These are phyloP conservation scores for Cyanoderma ruficeps DNA, from an alignment of 2,113 vertebrate genomes.

Conservation along the genomic window DNA sequence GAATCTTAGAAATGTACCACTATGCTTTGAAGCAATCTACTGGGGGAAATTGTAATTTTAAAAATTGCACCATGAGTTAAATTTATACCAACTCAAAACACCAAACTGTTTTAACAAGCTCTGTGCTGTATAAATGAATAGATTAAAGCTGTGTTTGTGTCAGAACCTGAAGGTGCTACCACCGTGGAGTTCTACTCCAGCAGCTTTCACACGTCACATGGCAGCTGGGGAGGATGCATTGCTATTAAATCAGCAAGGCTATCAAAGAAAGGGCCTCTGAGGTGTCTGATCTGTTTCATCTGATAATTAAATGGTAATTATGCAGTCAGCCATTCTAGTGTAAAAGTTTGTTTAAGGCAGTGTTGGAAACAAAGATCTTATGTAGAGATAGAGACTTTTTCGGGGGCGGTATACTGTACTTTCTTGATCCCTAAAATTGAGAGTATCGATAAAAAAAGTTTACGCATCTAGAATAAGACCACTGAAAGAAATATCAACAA, in stretches of 20 bases:
- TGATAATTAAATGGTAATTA: conserved; percentile 44
- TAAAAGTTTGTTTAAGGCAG: background rate
- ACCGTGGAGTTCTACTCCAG: conserved; percentile 37
- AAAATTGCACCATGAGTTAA: conserved; percentile 34
- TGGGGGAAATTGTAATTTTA: conserved; percentile 1
- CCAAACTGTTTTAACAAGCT: conserved; percentile 18
- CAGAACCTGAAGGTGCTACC: conserved; percentile 38
- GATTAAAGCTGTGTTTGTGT: conserved; percentile 50
- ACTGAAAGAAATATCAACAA: background rate
- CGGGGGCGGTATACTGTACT: background rate
- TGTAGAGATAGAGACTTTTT: background rate
- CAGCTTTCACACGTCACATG: background rate
- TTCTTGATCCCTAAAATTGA: background rate
- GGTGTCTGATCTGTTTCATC: conserved; percentile 2
- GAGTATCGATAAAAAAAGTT: background rate
- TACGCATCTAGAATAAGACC: background rate
- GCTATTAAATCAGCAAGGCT: conserved; percentile 2
- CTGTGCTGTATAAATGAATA: conserved; percentile 44
- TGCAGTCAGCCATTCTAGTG: background rate
- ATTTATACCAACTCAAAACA: conserved; percentile 35
- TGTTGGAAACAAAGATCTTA: background rate
- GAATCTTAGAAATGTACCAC: background rate
- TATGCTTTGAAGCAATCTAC: background rate
- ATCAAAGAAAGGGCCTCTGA: conserved; percentile 27
- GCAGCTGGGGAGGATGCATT: background rate